Conservation (phyloP, 1,140 invertebrate species). For the Bombus impatiens region DNA sequence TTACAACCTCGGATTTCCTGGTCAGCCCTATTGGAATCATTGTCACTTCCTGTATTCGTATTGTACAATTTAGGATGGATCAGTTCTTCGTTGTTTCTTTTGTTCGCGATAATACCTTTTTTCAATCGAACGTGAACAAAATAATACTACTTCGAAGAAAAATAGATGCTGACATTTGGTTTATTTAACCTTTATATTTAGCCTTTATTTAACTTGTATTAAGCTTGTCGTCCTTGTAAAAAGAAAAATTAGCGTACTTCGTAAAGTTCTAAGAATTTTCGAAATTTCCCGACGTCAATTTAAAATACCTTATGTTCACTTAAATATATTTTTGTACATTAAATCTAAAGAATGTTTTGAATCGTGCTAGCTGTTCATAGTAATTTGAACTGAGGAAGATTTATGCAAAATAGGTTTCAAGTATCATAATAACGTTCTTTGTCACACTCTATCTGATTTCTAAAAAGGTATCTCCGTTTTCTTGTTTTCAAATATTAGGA, state of each 20-base stretch:
- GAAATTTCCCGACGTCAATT: too few relatives aligned
- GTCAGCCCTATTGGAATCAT: constrained; percentile 3
- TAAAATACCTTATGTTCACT: too few relatives aligned
- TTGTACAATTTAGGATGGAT: neutral
- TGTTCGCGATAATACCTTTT: neutral
- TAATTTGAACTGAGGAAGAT: neutral
- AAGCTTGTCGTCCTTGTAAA: too few relatives aligned
- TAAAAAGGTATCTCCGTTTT: neutral
- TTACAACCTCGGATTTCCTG: constrained; percentile 57
- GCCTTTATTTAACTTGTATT: too few relatives aligned
- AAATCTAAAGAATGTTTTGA: neutral
- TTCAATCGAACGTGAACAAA: neutral
- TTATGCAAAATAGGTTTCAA: neutral
- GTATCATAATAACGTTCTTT: neutral
- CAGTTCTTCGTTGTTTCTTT: neutral
- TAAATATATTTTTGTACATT: too few relatives aligned
- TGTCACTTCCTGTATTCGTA: constrained; percentile 8
- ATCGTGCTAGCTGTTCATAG: neutral
- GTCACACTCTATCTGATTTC: neutral
- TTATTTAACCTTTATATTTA: too few relatives aligned
- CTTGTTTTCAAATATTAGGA: neutral
- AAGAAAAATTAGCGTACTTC: too few relatives aligned
- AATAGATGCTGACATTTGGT: too few relatives aligned
- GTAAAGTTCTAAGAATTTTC: too few relatives aligned
- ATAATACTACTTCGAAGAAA: neutral